phyloP scores from a whole-genome alignment of 2,888 invertebrate species.

The Pammene aurita region DNA sequence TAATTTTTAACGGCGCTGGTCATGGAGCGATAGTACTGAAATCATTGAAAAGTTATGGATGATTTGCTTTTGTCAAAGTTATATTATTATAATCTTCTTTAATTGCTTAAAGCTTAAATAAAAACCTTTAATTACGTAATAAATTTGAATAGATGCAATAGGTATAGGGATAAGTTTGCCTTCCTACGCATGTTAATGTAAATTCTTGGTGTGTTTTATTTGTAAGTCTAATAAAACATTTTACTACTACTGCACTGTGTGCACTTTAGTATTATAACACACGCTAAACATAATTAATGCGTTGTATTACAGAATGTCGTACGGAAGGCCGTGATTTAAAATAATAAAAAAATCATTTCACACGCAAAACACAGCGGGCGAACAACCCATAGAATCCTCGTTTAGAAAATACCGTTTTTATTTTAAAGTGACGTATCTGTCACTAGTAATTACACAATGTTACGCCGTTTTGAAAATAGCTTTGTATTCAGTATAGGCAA shows the following conservation, averaged over 20 bases:
- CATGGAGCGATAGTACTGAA: not conserved
- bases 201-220: no score
- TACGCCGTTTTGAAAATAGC: conserved; percentile 2
- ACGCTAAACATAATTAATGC: not conserved
- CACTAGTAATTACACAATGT: not conserved
- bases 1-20: not conserved
- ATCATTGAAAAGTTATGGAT: not conserved
- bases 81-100: no score
- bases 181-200: no score
- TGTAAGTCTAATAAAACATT: not conserved
- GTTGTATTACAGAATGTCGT: not conserved
- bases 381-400: conserved; percentile 10
- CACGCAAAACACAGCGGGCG: conserved; percentile 33
- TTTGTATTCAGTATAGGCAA: conserved; percentile 3
- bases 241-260: not conserved
- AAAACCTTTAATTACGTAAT: no score
- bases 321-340: not conserved
- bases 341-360: conserved; percentile 6
- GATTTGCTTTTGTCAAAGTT: no score
- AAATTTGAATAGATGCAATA: no score
- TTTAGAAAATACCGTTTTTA: not conserved
- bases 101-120: no score
- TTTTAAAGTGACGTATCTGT: not conserved
- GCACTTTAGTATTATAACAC: not conserved
- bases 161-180: no score